These are phyloP conservation scores for Drosophila kuntzei DNA, from an alignment of 2,888 invertebrate species.

Conservation along the genomic window DNA sequence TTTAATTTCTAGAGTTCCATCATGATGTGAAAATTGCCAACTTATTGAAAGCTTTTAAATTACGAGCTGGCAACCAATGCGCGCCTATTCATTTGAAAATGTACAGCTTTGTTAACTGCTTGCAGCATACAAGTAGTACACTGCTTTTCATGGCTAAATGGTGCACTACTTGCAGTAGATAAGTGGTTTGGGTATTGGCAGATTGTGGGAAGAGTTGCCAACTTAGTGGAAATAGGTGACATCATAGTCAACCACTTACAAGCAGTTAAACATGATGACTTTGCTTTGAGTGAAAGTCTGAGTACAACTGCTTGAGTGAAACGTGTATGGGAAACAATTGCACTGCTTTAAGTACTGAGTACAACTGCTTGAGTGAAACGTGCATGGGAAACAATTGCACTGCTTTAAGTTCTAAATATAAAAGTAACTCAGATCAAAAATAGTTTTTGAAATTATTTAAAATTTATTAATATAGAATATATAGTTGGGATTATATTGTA, in stretches of 20 bases:
- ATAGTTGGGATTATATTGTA: not conserved
- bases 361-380: not conserved
- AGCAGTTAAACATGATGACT: not conserved
- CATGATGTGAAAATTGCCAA: not conserved
- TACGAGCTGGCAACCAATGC: not conserved
- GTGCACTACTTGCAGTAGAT: conserved; percentile 20
- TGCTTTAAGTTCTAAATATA: not conserved
- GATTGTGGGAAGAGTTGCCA: conserved; percentile 17
- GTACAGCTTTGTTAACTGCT: too few relatives aligned
- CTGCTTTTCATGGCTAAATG: not conserved
- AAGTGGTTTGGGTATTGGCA: conserved; percentile 19
- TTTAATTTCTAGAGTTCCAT: not conserved
- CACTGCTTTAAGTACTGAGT: not conserved
- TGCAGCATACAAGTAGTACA: not conserved
- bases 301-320: not conserved
- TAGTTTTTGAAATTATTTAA: not conserved
- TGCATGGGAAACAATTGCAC: not conserved
- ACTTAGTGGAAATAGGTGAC: not conserved
- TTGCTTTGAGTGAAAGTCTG: not conserved
- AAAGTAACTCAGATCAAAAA: not conserved
- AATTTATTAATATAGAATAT: not conserved
- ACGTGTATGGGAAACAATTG: not conserved
- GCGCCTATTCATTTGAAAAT: too few relatives aligned
- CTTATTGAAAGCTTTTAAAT: not conserved
- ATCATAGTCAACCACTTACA: not conserved